Evolutionary conservation across 2,888 invertebrate genomes (phyloP).

Genomic region (Drosophila nigricruria): DNA sequence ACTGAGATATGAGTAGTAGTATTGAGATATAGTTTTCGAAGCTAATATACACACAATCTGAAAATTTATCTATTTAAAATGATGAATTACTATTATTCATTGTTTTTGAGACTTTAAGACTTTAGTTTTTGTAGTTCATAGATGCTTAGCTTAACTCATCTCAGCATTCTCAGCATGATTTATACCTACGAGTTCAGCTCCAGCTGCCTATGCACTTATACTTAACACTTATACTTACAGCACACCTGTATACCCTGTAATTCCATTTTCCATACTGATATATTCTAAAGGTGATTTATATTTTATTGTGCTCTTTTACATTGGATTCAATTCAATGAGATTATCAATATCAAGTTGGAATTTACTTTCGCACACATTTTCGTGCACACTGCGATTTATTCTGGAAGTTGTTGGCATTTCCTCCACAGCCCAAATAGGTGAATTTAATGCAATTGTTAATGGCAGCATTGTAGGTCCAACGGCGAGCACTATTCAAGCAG

Average conservation of each 20-base stretch:
- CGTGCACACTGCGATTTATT: background rate
- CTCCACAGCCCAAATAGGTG: slow-evolving; percentile 54
- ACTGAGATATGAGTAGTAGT: no score
- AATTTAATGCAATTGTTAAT: slow-evolving; percentile 32
- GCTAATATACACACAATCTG: no score
- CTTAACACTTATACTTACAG: no score
- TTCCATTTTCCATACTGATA: background rate
- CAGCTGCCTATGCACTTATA: background rate
- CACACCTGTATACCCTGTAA: background rate
- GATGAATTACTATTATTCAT: no score
- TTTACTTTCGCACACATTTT: background rate
- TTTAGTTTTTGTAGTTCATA: no score
- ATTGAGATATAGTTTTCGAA: no score
- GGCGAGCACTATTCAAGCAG: background rate
- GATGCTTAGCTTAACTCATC: no score
- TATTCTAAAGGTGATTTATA: background rate
- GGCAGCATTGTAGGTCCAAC: slow-evolving; percentile 7
- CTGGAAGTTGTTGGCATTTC: slow-evolving; percentile 59
- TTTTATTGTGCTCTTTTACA: background rate
- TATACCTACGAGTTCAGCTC: background rate
- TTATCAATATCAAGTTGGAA: no score
- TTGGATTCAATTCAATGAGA: background rate
- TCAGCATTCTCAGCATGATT: background rate
- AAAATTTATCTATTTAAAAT: no score
- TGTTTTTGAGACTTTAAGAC: no score